phyloP scores from a whole-genome alignment of 64 coral and sea anemone species.

The Stichodactyla helianthus region DNA sequence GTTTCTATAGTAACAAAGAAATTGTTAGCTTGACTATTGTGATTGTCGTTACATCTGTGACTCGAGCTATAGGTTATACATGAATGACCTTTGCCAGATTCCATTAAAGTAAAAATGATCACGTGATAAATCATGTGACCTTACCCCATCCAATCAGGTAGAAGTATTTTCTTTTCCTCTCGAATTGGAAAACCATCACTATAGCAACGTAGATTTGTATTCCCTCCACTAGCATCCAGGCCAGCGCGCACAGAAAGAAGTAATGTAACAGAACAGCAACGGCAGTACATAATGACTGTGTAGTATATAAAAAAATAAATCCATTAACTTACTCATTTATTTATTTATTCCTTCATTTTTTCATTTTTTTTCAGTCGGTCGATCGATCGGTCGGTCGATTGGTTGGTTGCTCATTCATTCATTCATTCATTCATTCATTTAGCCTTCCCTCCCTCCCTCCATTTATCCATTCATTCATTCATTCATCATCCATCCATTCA shows the following conservation, averaged over 20 bases:
- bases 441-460: not conserved
- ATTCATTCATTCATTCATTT: too few relatives aligned
- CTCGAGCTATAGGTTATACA: too few relatives aligned
- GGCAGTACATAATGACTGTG: constrained; percentile 34
- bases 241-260: constrained; percentile 49
- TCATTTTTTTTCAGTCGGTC: too few relatives aligned
- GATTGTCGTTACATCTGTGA: too few relatives aligned
- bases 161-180: constrained; percentile 34
- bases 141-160: constrained; percentile 74
- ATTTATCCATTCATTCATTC: not conserved
- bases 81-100: too few relatives aligned
- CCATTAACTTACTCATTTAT: not conserved
- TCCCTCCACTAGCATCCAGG: constrained; percentile 65
- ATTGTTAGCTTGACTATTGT: too few relatives aligned
- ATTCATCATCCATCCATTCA: not conserved
- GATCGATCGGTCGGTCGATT: too few relatives aligned
- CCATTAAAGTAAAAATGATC: not conserved
- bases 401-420: too few relatives aligned
- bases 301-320: not conserved
- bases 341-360: too few relatives aligned
- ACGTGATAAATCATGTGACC: not conserved
- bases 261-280: constrained; percentile 40
- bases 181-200: constrained; percentile 46
- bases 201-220: constrained; percentile 55
- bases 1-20: not conserved